A percentile compares a stretch with the other conserved stretches of the same genome.
phyloP scores from a whole-genome alignment of 2,888 invertebrate species.

The Copidosoma aretas region DNA sequence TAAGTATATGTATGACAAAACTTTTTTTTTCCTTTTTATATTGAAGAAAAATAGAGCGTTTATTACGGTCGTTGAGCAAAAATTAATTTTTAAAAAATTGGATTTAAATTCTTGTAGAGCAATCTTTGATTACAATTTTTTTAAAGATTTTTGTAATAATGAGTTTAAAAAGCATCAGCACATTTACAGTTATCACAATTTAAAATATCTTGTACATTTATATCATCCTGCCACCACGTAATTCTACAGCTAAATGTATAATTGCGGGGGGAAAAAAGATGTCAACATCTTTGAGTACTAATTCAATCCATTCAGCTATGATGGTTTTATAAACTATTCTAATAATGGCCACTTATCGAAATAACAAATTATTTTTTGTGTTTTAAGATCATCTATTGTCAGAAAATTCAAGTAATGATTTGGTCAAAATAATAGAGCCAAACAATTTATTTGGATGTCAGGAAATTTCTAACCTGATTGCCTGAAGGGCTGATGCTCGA shows the following conservation, averaged over 20 bases:
- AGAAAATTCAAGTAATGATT: too few species aligned
- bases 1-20: too few species aligned
- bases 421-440: too few species aligned
- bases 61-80: too few species aligned
- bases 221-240: slow-evolving; percentile 39
- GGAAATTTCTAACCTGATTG: too few species aligned
- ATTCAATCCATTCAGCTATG: slow-evolving; percentile 40
- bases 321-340: slow-evolving; percentile 39
- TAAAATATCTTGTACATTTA: slow-evolving; percentile 38
- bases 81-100: not conserved
- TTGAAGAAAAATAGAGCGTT: too few species aligned
- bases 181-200: slow-evolving; percentile 41
- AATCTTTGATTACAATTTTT: too few species aligned
- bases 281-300: slow-evolving; percentile 39
- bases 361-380: slow-evolving; percentile 35
- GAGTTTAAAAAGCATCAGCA: slow-evolving; percentile 38
- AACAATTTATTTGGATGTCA: too few species aligned
- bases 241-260: slow-evolving; percentile 35
- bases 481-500: too few species aligned
- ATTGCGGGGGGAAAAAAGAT: too few species aligned
- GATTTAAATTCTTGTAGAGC: not conserved
- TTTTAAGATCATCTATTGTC: too few species aligned
- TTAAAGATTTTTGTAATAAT: slow-evolving; percentile 36
- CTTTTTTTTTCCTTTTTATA: too few species aligned
- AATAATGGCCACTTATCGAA: slow-evolving; percentile 33